phyloP scores from a whole-genome alignment of 2,888 invertebrate species.

The Anthrax anthrax region DNA sequence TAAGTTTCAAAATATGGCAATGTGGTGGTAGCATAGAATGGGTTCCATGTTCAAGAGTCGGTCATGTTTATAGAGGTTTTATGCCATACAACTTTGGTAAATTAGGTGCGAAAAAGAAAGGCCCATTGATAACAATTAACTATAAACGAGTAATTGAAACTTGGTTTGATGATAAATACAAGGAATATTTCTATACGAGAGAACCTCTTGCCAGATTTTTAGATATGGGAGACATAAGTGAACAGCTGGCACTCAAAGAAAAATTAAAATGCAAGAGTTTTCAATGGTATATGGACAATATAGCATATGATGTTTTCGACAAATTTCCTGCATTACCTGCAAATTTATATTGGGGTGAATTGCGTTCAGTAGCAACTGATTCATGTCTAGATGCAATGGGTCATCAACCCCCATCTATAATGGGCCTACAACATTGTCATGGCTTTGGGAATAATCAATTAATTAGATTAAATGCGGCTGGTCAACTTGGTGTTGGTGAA shows the following conservation, averaged over 20 bases:
- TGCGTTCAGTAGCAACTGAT: constrained; percentile 64
- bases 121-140: constrained; percentile 90
- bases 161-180: constrained; percentile 95
- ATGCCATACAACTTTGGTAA: constrained; percentile 98
- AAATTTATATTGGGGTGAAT: constrained; percentile 90
- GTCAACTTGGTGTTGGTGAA: constrained; percentile 91
- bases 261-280: constrained; percentile 83
- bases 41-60: constrained; percentile 97
- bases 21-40: constrained; percentile 97
- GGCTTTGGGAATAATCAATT: constrained; percentile 90
- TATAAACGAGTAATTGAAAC: constrained; percentile 96
- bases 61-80: constrained; percentile 94
- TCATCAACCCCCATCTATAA: constrained; percentile 75
- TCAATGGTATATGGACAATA: constrained; percentile 92
- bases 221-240: constrained; percentile 76
- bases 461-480: constrained; percentile 80
- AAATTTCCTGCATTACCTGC: constrained; percentile 90
- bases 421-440: constrained; percentile 86
- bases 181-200: constrained; percentile 92
- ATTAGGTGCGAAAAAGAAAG: constrained; percentile 78
- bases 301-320: constrained; percentile 88
- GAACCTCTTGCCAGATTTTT: constrained; percentile 78
- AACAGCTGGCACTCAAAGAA: constrained; percentile 72
- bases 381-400: constrained; percentile 91
- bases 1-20: constrained; percentile 97